phyloP scores from a whole-genome alignment of 2,797 vertebrate species.

The Corythornis leucogaster region DNA sequence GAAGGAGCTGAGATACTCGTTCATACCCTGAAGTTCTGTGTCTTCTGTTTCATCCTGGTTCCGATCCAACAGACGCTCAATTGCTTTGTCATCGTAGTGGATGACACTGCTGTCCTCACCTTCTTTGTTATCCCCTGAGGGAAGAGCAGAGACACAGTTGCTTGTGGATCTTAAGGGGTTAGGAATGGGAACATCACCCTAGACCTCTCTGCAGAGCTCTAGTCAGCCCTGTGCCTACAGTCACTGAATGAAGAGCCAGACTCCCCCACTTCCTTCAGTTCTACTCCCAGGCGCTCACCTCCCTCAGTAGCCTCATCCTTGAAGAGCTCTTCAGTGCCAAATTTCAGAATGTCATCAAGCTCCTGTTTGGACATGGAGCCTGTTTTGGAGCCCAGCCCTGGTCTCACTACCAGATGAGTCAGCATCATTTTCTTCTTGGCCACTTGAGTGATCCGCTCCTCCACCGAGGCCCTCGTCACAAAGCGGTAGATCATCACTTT shows the following conservation, averaged over 20 bases:
- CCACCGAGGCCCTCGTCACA: constrained; percentile 97
- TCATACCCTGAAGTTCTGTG: constrained; percentile 98
- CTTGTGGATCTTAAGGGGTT: not conserved
- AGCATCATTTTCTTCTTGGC: constrained; percentile 99
- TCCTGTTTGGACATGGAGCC: constrained; percentile 99
- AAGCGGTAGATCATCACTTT: constrained; percentile 99
- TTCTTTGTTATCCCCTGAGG: constrained; percentile 92
- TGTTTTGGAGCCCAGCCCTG: constrained; percentile 95
- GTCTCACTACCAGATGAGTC: constrained; percentile 96
- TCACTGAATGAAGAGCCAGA: not conserved
- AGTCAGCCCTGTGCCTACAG: not conserved
- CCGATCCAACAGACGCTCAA: constrained; percentile 91
- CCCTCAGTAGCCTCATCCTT: constrained; percentile 93
- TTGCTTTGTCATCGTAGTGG: constrained; percentile 97
- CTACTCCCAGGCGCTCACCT: constrained; percentile 65
- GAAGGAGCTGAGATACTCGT: constrained; percentile 98
- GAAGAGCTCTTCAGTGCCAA: constrained; percentile 96
- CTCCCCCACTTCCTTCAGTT: not conserved
- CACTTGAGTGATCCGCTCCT: constrained; percentile 97
- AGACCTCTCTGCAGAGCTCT: not conserved
- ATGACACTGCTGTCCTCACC: constrained; percentile 96
- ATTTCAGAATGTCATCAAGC: constrained; percentile 97
- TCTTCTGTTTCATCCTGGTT: constrained; percentile 97
- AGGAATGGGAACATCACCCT: not conserved
- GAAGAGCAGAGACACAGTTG: not conserved